Evolutionary conservation across 1,140 invertebrate species (phyloP).

Genomic region (Rhyzopertha dominica): DNA sequence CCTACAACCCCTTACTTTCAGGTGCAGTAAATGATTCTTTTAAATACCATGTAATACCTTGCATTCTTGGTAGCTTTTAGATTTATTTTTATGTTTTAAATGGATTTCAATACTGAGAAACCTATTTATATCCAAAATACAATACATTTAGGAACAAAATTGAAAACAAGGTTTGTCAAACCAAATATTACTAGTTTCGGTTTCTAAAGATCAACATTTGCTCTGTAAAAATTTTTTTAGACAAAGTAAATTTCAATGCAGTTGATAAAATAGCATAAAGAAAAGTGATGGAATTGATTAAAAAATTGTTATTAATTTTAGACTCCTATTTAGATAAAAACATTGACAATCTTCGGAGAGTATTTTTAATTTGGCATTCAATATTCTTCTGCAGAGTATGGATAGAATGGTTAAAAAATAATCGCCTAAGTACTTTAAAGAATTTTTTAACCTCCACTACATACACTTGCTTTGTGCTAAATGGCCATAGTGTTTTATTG

Average conservation of each 20-base stretch:
- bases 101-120: no score
- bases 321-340: conserved; percentile 8
- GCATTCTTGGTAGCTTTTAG: no score
- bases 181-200: not conserved
- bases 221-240: no score
- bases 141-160: conserved; percentile 8
- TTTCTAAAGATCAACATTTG: conserved; percentile 5
- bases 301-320: conserved; percentile 3
- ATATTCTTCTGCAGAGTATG: conserved; percentile 14
- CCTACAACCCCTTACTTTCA: no score
- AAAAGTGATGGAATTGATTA: not conserved
- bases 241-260: no score
- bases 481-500: conserved; percentile 9
- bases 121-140: conserved; percentile 6
- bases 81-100: no score
- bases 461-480: conserved; percentile 15
- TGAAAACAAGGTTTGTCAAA: conserved; percentile 5
- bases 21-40: no score
- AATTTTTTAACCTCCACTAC: conserved; percentile 15
- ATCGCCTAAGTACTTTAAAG: conserved; percentile 9
- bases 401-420: conserved; percentile 11
- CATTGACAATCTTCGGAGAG: not conserved
- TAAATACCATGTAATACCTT: no score
- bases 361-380: conserved; percentile 12
- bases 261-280: not conserved